These are phyloP conservation scores for Thunnus albacares DNA, from an alignment of 2,797 vertebrate species.

Conservation along the genomic window DNA sequence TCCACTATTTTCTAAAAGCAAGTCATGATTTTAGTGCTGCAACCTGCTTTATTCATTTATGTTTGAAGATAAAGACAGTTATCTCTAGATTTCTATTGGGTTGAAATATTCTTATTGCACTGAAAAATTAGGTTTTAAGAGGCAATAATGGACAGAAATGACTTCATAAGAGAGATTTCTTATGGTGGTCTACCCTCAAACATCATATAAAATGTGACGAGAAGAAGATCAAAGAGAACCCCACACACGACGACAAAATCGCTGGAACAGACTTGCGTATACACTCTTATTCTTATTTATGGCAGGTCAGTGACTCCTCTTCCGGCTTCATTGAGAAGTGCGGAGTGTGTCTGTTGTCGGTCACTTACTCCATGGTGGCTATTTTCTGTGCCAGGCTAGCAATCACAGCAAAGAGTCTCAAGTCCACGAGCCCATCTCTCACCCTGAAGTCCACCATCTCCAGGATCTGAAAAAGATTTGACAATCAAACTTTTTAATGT, in stretches of 20 bases:
- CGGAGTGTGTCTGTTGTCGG: constrained; percentile 36
- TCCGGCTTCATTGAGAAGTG: constrained; percentile 30
- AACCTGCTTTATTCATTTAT: neutral
- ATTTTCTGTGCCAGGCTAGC: constrained; percentile 95
- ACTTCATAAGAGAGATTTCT: neutral
- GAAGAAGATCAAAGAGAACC: constrained; percentile 40
- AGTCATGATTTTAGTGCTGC: neutral
- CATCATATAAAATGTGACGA: constrained; percentile 16
- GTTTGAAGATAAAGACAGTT: neutral
- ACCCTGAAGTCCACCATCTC: constrained; percentile 95
- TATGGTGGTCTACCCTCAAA: neutral
- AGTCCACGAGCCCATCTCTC: constrained; percentile 95
- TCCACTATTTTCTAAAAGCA: neutral
- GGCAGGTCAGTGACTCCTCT: constrained; percentile 71
- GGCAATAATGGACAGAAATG: neutral
- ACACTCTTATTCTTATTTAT: constrained; percentile 71
- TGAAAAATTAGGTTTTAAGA: neutral
- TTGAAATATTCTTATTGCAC: no score
- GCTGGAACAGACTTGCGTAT: constrained; percentile 62
- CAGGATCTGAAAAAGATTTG: constrained; percentile 87
- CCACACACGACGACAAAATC: constrained; percentile 67
- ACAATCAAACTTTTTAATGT: no score
- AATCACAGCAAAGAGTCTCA: constrained; percentile 93
- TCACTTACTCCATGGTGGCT: constrained; percentile 92
- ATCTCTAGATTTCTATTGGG: neutral